phyloP scores from a whole-genome alignment of 2,113 vertebrate genomes.

The Quiscalus mexicanus region DNA sequence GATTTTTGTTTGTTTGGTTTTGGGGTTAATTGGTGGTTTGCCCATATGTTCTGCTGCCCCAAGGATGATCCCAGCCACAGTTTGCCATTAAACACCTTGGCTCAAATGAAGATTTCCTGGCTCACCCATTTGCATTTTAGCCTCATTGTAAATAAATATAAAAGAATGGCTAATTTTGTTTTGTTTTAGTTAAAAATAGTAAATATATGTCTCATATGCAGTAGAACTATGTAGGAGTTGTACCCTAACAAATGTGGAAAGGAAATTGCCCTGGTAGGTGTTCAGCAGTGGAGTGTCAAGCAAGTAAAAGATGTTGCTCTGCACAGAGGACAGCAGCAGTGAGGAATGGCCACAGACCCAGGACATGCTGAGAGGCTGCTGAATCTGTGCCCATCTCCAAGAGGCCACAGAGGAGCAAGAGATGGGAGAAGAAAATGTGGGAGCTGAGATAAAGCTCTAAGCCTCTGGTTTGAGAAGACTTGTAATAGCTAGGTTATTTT shows the following conservation, averaged over 20 bases:
- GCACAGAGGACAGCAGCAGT: neutral
- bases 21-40: neutral
- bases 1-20: neutral
- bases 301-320: neutral
- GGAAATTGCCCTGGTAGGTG: neutral
- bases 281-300: neutral
- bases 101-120: neutral
- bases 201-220: neutral
- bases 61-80: neutral
- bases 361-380: fast-evolving
- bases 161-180: neutral
- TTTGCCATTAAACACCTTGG: neutral
- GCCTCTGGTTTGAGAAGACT: neutral
- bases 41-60: neutral
- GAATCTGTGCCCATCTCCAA: neutral
- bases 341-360: neutral
- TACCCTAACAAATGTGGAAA: neutral
- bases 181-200: neutral
- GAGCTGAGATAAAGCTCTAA: neutral
- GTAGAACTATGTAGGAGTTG: neutral
- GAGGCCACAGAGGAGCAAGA: neutral
- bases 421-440: neutral
- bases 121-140: neutral
- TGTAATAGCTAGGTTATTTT: conserved; percentile 12
- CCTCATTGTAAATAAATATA: neutral